phyloP scores from a whole-genome alignment of 2,113 vertebrate species.

The Ascaphus truei region DNA sequence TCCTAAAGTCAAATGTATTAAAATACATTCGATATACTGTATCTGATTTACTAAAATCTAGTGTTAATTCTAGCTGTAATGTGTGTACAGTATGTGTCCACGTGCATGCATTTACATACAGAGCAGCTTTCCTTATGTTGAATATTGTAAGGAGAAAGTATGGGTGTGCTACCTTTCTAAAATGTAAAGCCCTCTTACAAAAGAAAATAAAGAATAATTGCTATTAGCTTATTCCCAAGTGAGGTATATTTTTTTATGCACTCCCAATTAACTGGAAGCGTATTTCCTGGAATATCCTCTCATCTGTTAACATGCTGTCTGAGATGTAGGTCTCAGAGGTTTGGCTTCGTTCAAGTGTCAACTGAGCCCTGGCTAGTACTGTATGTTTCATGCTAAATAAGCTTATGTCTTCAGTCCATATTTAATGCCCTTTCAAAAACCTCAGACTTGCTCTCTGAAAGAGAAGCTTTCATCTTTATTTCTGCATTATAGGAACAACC shows the following conservation, averaged over 20 bases:
- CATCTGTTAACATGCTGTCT: background rate
- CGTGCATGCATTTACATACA: background rate
- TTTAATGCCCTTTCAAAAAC: background rate
- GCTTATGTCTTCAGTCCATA: background rate
- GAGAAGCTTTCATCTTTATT: background rate
- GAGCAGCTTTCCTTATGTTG: background rate
- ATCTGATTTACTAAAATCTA: too few relatives aligned
- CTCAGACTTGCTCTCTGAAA: background rate
- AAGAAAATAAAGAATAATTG: too few relatives aligned
- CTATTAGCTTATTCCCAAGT: background rate
- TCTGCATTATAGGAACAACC: too few relatives aligned
- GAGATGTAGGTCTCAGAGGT: background rate
- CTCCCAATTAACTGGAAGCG: background rate
- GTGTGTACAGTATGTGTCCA: too few relatives aligned
- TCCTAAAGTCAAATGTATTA: too few relatives aligned
- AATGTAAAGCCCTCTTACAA: background rate
- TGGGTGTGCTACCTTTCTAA: background rate
- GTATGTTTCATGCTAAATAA: background rate
- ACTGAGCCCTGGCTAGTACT: background rate
- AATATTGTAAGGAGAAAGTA: background rate
- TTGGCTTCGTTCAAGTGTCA: background rate
- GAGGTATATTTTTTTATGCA: background rate
- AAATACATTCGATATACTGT: too few relatives aligned
- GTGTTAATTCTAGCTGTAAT: too few relatives aligned
- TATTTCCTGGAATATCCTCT: background rate